Evolutionary conservation across 2,797 vertebrate species (phyloP).

Genomic region (Crypturellus tataupa): DNA sequence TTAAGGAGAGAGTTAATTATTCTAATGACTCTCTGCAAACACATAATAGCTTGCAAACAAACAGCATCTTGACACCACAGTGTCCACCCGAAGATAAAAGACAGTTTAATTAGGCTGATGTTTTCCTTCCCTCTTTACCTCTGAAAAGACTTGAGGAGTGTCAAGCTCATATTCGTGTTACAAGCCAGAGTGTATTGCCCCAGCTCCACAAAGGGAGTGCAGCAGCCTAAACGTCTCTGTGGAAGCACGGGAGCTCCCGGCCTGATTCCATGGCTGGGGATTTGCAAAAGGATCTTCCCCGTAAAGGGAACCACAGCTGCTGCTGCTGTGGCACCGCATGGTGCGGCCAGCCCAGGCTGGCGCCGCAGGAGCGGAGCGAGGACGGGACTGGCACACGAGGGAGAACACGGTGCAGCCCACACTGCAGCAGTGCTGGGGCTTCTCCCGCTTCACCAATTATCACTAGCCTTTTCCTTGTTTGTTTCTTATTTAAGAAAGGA

Average conservation of each 20-base stretch:
- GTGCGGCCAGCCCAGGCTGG: neutral
- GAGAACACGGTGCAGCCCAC: neutral
- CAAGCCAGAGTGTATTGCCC: neutral
- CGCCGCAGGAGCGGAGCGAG: too few species aligned
- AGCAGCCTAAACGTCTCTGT: neutral
- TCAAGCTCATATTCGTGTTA: neutral
- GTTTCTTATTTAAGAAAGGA: neutral
- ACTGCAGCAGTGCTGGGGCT: neutral
- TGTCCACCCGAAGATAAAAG: neutral
- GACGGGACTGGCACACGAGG: too few species aligned
- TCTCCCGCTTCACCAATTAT: neutral
- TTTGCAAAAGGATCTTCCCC: neutral
- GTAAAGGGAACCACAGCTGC: neutral
- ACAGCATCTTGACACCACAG: neutral
- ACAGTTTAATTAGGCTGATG: neutral
- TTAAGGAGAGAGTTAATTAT: neutral
- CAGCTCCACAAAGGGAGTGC: neutral
- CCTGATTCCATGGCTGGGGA: neutral
- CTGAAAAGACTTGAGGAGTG: accelerated
- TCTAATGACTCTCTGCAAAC: neutral
- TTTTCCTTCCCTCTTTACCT: neutral
- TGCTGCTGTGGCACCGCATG: neutral
- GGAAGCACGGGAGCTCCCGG: neutral
- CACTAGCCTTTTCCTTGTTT: neutral
- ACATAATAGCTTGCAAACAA: neutral